Conservation (phyloP, 2,113 vertebrate genomes). For the Sceloporus tristichus region DNA sequence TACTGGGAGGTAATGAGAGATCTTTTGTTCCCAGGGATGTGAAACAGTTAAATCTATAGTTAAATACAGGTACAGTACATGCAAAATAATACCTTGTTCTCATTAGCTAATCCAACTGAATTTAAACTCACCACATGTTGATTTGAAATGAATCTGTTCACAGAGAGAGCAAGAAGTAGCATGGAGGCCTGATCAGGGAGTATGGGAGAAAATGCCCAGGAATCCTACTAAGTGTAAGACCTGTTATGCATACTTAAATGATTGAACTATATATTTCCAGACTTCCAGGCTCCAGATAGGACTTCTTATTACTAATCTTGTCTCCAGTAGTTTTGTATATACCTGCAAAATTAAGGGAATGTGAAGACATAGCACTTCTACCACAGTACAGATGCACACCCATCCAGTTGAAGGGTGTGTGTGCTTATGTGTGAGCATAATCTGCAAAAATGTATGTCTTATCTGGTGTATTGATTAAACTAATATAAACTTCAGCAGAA, state of each 20-base stretch:
- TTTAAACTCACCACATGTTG: not conserved
- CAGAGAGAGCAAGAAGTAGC: not conserved
- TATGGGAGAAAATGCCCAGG: not conserved
- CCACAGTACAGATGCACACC: not conserved
- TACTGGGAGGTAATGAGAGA: not conserved
- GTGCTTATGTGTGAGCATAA: not conserved
- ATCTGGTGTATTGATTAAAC: not conserved
- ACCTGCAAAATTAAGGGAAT: not conserved
- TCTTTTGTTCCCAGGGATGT: not conserved
- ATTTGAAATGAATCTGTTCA: not conserved
- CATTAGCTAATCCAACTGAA: not conserved
- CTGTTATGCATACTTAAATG: not conserved
- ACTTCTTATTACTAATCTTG: slow-evolving; percentile 9
- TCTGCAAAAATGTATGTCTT: not conserved
- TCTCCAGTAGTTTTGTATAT: not conserved
- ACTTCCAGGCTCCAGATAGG: slow-evolving; percentile 15
- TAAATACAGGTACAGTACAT: not conserved
- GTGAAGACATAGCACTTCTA: slow-evolving; percentile 3
- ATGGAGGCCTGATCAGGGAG: not conserved
- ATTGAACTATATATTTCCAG: slow-evolving; percentile 10
- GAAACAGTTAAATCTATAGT: not conserved
- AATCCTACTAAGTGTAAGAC: not conserved
- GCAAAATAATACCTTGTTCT: not conserved
- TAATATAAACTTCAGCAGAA: not conserved
- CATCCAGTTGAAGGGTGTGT: not conserved